These are phyloP conservation scores for Alectoris magna DNA, from an alignment of 2,797 vertebrate species.

Conservation along the genomic window DNA sequence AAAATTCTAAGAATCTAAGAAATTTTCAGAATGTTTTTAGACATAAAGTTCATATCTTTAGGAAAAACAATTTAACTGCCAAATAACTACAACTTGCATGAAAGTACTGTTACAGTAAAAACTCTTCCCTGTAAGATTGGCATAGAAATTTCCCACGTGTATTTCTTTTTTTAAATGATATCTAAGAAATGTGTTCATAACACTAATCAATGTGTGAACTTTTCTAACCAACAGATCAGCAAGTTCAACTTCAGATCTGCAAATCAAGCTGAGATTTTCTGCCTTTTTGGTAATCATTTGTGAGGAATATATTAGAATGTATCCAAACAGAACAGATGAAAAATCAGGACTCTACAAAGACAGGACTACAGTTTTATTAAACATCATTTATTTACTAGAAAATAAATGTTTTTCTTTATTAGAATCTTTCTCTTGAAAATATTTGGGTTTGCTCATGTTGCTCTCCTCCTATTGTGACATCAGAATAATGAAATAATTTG, in stretches of 20 bases:
- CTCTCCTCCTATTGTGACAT: neutral
- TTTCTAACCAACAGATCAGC: neutral
- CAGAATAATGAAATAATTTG: neutral
- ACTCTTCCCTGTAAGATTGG: neutral
- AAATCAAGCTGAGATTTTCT: neutral
- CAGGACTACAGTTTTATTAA: neutral
- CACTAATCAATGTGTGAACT: neutral
- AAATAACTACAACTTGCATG: neutral
- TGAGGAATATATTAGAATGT: neutral
- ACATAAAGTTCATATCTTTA: neutral
- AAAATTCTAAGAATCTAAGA: neutral
- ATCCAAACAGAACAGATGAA: neutral
- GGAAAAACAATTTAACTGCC: neutral
- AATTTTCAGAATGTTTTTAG: neutral
- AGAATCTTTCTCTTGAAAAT: neutral
- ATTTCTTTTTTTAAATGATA: neutral
- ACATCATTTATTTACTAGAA: neutral
- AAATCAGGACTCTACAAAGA: neutral
- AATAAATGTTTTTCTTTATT: neutral
- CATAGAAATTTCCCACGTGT: accelerated
- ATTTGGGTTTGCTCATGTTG: neutral
- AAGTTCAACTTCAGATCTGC: neutral
- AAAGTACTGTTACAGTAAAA: neutral
- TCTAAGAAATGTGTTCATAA: neutral
- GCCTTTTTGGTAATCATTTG: neutral